Conservation (phyloP, 2,888 invertebrate species). For the Sepioteuthis lessoniana region DNA sequence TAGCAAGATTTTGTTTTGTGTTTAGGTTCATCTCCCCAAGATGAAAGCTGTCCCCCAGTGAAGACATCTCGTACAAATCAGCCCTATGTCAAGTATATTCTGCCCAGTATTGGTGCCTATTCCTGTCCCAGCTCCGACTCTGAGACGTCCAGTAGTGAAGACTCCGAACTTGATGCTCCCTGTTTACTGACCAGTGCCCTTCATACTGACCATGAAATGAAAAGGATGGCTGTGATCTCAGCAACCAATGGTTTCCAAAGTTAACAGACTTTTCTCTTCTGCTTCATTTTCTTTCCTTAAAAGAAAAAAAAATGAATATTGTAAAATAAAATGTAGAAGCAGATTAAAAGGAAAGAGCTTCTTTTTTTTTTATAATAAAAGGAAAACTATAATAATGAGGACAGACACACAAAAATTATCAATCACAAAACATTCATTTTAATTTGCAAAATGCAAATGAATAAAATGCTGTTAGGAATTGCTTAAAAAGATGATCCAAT, state of each 20-base stretch:
- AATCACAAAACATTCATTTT: neutral
- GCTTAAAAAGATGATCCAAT: neutral
- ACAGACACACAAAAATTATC: neutral
- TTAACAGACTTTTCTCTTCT: neutral
- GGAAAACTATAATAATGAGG: neutral
- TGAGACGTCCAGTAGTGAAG: constrained; percentile 45
- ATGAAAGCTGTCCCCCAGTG: neutral
- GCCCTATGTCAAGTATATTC: constrained; percentile 36
- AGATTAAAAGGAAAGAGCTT: neutral
- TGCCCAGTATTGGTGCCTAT: constrained; percentile 10
- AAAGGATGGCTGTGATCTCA: constrained; percentile 24
- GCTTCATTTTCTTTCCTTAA: neutral
- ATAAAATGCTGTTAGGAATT: neutral
- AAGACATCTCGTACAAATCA: neutral
- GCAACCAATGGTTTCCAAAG: neutral
- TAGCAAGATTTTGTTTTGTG: neutral
- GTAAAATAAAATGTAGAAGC: neutral
- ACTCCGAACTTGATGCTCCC: constrained; percentile 43
- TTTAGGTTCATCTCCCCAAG: neutral
- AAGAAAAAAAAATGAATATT: neutral
- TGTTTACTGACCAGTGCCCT: constrained; percentile 38
- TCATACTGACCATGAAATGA: constrained; percentile 2
- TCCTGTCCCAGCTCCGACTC: neutral
- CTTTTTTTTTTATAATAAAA: neutral
- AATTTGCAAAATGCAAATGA: neutral